Percentiles rank a stretch among this genome's conserved stretches.
Conservation (phyloP, 2,888 invertebrate species). For the Tinea trinotella region DNA sequence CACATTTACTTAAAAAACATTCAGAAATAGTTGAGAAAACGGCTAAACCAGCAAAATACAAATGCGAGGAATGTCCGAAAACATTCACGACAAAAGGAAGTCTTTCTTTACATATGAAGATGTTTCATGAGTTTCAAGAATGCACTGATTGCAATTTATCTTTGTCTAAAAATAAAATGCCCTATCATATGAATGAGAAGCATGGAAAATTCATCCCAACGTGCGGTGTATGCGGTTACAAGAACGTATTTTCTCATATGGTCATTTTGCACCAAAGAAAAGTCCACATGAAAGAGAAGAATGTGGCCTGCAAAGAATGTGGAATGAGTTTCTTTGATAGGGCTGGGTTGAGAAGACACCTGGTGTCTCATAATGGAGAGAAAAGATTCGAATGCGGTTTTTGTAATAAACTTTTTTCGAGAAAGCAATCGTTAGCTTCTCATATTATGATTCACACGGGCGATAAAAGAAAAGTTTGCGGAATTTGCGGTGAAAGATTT, state of each 20-base stretch:
- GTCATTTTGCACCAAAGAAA: background rate
- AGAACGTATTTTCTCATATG: background rate
- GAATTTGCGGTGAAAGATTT: background rate
- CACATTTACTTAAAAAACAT: background rate
- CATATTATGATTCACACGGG: constrained; percentile 14
- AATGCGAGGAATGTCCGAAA: background rate
- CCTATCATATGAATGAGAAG: constrained; percentile 11
- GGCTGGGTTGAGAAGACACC: background rate
- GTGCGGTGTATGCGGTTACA: constrained; percentile 1
- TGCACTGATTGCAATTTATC: background rate
- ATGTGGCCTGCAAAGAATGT: constrained; percentile 37
- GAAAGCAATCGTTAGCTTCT: background rate
- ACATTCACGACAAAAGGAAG: background rate
- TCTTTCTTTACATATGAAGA: background rate
- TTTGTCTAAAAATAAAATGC: background rate
- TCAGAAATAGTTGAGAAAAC: too few relatives aligned
- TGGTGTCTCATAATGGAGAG: constrained; percentile 18
- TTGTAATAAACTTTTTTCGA: background rate
- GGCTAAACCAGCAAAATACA: too few relatives aligned
- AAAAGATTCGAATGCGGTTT: constrained; percentile 15
- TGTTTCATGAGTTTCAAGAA: background rate
- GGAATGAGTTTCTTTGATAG: constrained; percentile 29
- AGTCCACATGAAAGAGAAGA: constrained; percentile 28
- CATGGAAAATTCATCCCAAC: constrained; percentile 16
- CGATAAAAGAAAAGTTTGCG: constrained; percentile 11